Evolutionary conservation across 2,888 invertebrate species (phyloP).

Genomic region (Dexiosoma caninum): DNA sequence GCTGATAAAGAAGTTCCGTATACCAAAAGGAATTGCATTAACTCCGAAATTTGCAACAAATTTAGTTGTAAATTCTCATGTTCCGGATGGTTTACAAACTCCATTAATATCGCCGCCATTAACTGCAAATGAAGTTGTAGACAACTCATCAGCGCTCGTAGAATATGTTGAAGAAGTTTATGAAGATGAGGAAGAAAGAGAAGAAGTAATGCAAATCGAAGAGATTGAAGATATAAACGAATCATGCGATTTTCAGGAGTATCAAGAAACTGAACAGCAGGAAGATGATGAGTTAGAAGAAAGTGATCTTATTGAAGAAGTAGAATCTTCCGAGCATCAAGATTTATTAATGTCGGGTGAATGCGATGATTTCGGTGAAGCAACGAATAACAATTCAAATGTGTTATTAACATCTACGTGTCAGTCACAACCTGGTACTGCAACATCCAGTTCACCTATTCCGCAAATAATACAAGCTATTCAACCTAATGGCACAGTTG

Average conservation of each 20-base stretch:
- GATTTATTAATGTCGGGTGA: constrained; percentile 59
- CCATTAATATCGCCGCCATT: constrained; percentile 42
- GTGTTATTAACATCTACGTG: constrained; percentile 20
- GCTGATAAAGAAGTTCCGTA: constrained; percentile 74
- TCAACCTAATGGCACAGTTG: constrained; percentile 73
- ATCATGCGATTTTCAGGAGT: constrained; percentile 35
- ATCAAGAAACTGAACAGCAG: constrained; percentile 22
- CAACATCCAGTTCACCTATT: constrained; percentile 53
- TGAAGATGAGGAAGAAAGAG: constrained; percentile 37
- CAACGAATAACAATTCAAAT: constrained; percentile 29
- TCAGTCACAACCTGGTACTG: constrained; percentile 25
- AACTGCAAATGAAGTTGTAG: constrained; percentile 61
- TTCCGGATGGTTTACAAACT: constrained; percentile 20
- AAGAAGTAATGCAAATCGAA: constrained; percentile 40
- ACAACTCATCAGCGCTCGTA: constrained; percentile 46
- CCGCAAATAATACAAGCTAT: constrained; percentile 70
- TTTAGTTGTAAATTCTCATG: constrained; percentile 11
- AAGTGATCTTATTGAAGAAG: constrained; percentile 54
- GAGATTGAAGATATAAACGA: constrained; percentile 39
- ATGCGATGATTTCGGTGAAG: constrained; percentile 35
- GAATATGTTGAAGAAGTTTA: constrained; percentile 67
- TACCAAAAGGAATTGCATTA: constrained; percentile 74
- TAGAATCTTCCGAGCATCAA: constrained; percentile 56
- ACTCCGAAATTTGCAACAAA: constrained; percentile 69
- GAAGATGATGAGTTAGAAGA: constrained; percentile 44